These are phyloP conservation scores for Peribatodes rhomboidaria DNA, from an alignment of 2,888 invertebrate genomes.

Conservation along the genomic window DNA sequence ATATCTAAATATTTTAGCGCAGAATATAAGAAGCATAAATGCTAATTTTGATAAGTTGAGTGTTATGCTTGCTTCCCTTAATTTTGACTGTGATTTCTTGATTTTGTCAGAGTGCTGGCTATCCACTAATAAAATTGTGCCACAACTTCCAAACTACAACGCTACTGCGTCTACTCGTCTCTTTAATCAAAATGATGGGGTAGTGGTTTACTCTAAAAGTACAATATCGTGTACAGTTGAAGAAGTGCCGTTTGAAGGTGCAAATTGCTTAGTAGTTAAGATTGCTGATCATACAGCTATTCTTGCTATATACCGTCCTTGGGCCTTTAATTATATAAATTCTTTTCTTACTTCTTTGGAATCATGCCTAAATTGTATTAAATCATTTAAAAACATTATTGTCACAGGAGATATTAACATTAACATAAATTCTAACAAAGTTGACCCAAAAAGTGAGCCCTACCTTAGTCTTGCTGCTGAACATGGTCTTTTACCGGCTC, in stretches of 20 bases:
- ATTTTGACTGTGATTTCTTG: constrained; percentile 2
- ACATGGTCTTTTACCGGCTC: constrained; percentile 14
- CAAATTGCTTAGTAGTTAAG: not conserved
- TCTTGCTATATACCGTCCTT: not conserved
- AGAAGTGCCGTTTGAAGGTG: not conserved
- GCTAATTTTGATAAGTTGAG: not conserved
- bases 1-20: not conserved
- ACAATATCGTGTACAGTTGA: not conserved
- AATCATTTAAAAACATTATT: not conserved
- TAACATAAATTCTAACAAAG: not conserved
- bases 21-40: constrained; percentile 4
- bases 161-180: not conserved
- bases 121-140: not conserved
- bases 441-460: not conserved
- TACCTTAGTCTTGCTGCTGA: not conserved
- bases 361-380: not conserved
- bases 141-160: not conserved
- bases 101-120: constrained; percentile 2
- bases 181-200: constrained; percentile 9
- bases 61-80: not conserved
- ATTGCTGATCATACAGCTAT: not conserved
- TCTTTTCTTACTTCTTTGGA: not conserved
- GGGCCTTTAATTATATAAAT: constrained; percentile 1
- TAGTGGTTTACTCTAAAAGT: not conserved
- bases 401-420: not conserved